A percentile compares a stretch with the other conserved stretches of the same genome.
Conservation (phyloP, 1,140 invertebrate genomes). For the Zaprionus ghesquierei region DNA sequence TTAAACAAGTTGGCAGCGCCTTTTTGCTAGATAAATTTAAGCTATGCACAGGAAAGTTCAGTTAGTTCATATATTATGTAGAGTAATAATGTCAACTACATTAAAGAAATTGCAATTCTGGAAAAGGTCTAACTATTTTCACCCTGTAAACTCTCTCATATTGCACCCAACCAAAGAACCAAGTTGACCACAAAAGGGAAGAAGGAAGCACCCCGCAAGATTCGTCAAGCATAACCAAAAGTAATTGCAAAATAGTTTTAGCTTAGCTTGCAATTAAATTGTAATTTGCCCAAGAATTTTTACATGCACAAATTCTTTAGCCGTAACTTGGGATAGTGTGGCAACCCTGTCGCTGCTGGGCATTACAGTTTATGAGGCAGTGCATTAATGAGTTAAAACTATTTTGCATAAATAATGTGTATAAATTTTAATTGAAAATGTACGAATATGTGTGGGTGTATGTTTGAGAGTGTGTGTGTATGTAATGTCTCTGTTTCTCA, state of each 20-base stretch:
- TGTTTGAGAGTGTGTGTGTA: not conserved
- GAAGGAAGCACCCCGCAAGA: not conserved
- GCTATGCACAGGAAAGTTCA: not conserved
- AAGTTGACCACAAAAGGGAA: not conserved
- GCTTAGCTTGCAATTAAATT: conserved; percentile 38
- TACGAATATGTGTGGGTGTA: not conserved
- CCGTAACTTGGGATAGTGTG: no score
- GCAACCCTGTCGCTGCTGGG: not conserved
- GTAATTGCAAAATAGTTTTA: conserved; percentile 56
- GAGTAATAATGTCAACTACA: not conserved
- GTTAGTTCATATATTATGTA: no score
- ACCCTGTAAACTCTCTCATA: no score
- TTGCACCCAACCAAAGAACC: no score
- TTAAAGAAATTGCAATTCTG: conserved; percentile 5
- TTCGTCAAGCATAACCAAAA: conserved; percentile 42
- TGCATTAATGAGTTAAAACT: conserved; percentile 41
- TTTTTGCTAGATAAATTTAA: not conserved
- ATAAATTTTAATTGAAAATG: conserved; percentile 41
- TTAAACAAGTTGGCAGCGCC: not conserved
- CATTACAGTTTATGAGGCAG: conserved; percentile 8
- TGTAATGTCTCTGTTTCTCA: no score
- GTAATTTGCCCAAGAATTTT: conserved; percentile 66
- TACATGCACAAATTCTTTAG: no score
- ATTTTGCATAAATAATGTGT: conserved; percentile 45
- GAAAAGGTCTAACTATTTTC: no score